Conservation (phyloP, 2,888 invertebrate species). For the Drosophila monieri region DNA sequence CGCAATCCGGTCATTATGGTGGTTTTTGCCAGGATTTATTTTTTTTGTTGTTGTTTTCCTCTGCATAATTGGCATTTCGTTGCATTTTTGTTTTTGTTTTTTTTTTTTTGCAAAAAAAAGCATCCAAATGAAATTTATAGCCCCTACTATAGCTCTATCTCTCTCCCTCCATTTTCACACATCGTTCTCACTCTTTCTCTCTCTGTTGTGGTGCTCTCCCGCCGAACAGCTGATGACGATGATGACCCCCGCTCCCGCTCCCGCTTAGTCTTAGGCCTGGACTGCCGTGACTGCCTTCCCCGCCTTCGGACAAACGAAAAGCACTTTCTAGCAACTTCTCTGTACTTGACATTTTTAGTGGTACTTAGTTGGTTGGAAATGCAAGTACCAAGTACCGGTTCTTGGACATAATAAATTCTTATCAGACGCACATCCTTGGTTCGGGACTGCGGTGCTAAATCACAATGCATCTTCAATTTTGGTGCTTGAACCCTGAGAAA, state of each 20-base stretch:
- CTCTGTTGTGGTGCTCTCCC: constrained; percentile 21
- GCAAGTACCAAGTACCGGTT: constrained; percentile 2
- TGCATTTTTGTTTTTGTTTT: neutral
- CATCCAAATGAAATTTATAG: constrained; percentile 10
- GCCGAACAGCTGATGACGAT: constrained; percentile 26
- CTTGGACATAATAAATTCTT: constrained; percentile 3
- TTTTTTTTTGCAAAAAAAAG: neutral
- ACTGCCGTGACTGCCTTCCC: neutral
- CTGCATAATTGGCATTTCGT: constrained; percentile 37
- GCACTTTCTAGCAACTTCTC: constrained; percentile 1
- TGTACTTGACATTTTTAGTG: constrained; percentile 4
- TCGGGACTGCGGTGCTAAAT: constrained; percentile 1
- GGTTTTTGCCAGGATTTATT: constrained; percentile 10
- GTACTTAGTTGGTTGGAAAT: constrained; percentile 1
- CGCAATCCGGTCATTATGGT: constrained; percentile 17
- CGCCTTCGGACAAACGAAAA: neutral
- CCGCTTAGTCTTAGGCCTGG: neutral
- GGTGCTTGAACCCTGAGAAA: constrained; percentile 1
- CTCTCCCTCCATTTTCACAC: neutral
- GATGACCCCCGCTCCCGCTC: neutral
- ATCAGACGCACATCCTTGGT: constrained; percentile 3
- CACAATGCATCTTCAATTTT: constrained; percentile 1
- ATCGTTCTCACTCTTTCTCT: neutral
- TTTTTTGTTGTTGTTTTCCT: neutral
- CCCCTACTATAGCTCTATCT: constrained; percentile 1